A percentile compares a stretch with the other conserved stretches of the same genome.
Conservation (phyloP, 2,113 vertebrate genomes). For the Gopherus evgoodei region DNA sequence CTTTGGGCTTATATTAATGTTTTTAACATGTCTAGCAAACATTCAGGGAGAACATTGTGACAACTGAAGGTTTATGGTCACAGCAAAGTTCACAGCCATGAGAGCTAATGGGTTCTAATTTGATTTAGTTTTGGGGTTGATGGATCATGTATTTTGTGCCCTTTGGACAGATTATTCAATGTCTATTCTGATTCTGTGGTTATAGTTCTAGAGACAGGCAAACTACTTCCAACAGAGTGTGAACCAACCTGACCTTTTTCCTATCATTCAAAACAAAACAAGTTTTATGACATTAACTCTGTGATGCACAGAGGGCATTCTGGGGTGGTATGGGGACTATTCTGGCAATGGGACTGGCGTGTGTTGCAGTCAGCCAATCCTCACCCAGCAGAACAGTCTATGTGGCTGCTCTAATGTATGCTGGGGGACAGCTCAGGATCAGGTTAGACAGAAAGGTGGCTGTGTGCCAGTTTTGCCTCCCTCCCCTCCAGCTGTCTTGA, state of each 20-base stretch:
- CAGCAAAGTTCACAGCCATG: background rate
- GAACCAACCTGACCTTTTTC: rapidly evolving
- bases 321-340: background rate
- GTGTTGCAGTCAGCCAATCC: background rate
- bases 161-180: conserved; percentile 20
- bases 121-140: background rate
- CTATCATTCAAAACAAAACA: rapidly evolving
- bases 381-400: rapidly evolving
- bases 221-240: background rate
- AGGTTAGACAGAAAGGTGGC: background rate
- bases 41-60: rapidly evolving
- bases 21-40: background rate
- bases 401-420: background rate
- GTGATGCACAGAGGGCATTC: background rate
- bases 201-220: rapidly evolving
- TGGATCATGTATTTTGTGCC: background rate
- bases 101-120: background rate
- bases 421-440: background rate
- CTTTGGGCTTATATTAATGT: background rate
- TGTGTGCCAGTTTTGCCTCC: background rate
- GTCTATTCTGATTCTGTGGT: background rate
- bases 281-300: rapidly evolving
- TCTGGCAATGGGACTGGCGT: rapidly evolving
- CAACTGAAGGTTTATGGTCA: background rate
- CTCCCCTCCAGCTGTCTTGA: background rate